A percentile compares a stretch with the other conserved stretches of the same genome.
Conservation (phyloP, 2,888 invertebrate species). For the Acronicta alni region DNA sequence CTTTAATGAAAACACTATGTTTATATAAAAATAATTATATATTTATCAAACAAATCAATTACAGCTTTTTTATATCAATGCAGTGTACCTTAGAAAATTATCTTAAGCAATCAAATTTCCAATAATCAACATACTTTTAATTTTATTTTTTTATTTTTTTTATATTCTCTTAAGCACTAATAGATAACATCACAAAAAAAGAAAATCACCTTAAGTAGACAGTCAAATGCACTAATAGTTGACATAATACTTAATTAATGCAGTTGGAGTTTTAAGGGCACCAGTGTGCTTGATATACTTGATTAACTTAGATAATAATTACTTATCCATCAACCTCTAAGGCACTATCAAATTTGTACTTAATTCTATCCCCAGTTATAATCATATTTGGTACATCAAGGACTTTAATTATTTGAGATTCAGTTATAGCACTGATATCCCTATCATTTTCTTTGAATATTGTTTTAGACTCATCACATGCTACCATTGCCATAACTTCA, state of each 20-base stretch:
- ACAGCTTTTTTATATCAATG: constrained; percentile 16
- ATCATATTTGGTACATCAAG: constrained; percentile 17
- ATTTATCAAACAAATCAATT: constrained; percentile 10
- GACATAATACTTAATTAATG: constrained; percentile 3
- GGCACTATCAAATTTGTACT: constrained; percentile 19
- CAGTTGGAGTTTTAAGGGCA: constrained; percentile 6
- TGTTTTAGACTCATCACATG: constrained; percentile 20
- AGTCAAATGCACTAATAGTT: constrained; percentile 9
- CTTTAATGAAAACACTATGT: constrained; percentile 1
- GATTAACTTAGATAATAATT: constrained; percentile 3
- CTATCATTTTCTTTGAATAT: constrained; percentile 16
- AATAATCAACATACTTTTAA: constrained; percentile 17
- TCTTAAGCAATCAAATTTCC: constrained; percentile 10
- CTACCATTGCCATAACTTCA: constrained; percentile 36
- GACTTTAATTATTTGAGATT: constrained; percentile 21
- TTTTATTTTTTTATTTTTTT: constrained; percentile 13
- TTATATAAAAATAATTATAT: constrained; percentile 3
- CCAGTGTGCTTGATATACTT: constrained; percentile 7
- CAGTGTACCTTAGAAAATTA: constrained; percentile 3
- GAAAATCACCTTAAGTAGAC: constrained; percentile 10
- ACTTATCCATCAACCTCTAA: constrained; percentile 16
- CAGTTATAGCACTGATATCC: constrained; percentile 18
- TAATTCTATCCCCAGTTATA: constrained; percentile 14
- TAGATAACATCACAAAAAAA: constrained; percentile 12
- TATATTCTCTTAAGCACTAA: constrained; percentile 12